Evolutionary conservation across 23 tunicate genomes (phyloP).

Genomic region (Oikopleura vanhoeffeni): DNA sequence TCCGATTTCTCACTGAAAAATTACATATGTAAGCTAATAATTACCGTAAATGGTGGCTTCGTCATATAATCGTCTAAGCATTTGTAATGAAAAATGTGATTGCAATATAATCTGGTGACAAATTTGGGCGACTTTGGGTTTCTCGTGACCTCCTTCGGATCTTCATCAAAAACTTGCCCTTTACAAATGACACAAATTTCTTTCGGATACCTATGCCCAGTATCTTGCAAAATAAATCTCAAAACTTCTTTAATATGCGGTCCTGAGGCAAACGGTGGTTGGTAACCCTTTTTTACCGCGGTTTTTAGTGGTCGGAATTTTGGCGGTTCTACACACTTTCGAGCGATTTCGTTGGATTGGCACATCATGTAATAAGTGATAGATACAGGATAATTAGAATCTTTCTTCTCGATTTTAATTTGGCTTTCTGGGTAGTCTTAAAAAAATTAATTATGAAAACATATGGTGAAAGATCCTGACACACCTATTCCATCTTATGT

Average conservation of each 20-base stretch:
- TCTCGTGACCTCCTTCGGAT: conserved; percentile 51
- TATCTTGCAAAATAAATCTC: conserved; percentile 39
- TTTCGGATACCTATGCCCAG: conserved; percentile 40
- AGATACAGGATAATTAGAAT: background rate
- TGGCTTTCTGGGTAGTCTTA: background rate
- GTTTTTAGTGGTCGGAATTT: background rate
- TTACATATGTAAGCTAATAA: no score
- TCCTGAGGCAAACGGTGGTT: conserved; percentile 38
- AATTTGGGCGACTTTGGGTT: conserved; percentile 29
- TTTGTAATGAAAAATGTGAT: conserved; percentile 74
- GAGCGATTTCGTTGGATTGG: background rate
- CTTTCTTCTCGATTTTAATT: background rate
- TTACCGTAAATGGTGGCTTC: conserved; percentile 76
- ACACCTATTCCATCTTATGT: no score
- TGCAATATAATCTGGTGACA: conserved; percentile 71
- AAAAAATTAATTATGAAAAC: no score
- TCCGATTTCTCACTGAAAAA: no score
- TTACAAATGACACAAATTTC: conserved; percentile 53
- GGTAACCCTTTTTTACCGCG: background rate
- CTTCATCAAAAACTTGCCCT: conserved; percentile 24
- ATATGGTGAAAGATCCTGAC: no score
- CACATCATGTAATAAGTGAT: background rate
- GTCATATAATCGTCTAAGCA: conserved; percentile 77
- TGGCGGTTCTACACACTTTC: background rate
- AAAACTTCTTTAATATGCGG: conserved; percentile 53